phyloP scores from a whole-genome alignment of 2,888 invertebrate genomes.

The Anorthoa munda region DNA sequence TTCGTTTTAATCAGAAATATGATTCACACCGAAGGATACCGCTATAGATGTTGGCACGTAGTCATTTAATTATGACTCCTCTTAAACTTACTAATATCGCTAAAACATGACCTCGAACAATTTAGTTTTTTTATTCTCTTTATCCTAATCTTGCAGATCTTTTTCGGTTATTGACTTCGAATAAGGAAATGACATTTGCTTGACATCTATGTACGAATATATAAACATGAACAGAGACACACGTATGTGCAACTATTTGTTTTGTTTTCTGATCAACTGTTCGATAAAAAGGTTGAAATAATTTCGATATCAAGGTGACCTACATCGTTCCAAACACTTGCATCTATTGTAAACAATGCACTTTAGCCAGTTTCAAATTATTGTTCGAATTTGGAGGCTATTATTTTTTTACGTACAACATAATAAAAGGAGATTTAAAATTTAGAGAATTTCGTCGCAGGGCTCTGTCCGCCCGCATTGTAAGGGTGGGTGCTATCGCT shows the following conservation, averaged over 20 bases:
- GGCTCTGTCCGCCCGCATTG: conserved; percentile 89
- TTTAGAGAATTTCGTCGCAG: conserved; percentile 88
- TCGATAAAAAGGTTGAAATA: conserved; percentile 68
- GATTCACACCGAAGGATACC: conserved; percentile 30
- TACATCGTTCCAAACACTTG: conserved; percentile 55
- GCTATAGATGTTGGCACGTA: background rate
- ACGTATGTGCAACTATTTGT: conserved; percentile 58
- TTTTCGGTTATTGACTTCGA: conserved; percentile 78
- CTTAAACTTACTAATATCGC: conserved; percentile 25
- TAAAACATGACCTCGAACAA: conserved; percentile 42
- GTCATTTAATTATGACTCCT: conserved; percentile 25
- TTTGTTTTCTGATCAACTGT: conserved; percentile 65
- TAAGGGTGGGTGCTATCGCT: conserved; percentile 90
- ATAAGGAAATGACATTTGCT: conserved; percentile 75
- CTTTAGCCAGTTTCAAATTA: conserved; percentile 39
- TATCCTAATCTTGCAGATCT: conserved; percentile 58
- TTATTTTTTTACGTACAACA: conserved; percentile 68
- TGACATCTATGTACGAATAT: conserved; percentile 66
- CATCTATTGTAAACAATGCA: conserved; percentile 42
- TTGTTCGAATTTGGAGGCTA: conserved; percentile 42
- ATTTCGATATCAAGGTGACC: conserved; percentile 71
- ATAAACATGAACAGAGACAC: conserved; percentile 49
- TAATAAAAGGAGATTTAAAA: conserved; percentile 86
- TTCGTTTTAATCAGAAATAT: conserved; percentile 1
- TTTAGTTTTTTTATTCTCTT: conserved; percentile 49